Percentiles rank a stretch among this genome's conserved stretches.
Evolutionary conservation across 2,797 vertebrate genomes (phyloP).

Genomic region (Chromobotia macracanthus): DNA sequence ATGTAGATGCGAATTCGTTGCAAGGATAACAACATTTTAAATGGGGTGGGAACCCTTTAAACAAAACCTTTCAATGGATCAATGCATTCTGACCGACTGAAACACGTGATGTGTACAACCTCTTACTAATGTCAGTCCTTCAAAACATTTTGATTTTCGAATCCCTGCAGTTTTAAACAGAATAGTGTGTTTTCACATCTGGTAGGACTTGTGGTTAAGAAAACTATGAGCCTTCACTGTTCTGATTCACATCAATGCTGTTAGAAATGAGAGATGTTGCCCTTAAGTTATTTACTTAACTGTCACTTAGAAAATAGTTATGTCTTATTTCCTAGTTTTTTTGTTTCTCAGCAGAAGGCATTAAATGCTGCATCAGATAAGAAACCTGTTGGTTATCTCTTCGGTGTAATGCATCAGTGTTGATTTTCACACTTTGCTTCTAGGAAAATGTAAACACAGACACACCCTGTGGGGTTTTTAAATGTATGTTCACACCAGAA

Average conservation of each 20-base stretch:
- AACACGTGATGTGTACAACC: not conserved
- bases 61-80: not conserved
- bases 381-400: conserved; percentile 14
- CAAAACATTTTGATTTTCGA: conserved; percentile 7
- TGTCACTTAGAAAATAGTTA: conserved; percentile 35
- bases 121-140: conserved; percentile 4
- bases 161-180: conserved; percentile 17
- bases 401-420: not conserved
- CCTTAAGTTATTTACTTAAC: conserved; percentile 39
- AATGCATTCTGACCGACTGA: not conserved
- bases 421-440: conserved; percentile 11
- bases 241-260: conserved; percentile 11
- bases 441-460: not conserved
- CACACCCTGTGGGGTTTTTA: not conserved
- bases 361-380: not conserved
- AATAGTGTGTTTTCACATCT: conserved; percentile 42
- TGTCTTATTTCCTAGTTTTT: conserved; percentile 9
- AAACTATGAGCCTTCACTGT: conserved; percentile 24
- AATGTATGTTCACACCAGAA: not conserved
- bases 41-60: not conserved
- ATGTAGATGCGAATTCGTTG: conserved; percentile 1
- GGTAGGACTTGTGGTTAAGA: conserved; percentile 36
- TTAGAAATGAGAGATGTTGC: conserved; percentile 33
- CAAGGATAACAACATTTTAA: not conserved
- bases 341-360: not conserved